Evolutionary conservation across 1,140 invertebrate genomes (phyloP), one percentile per base, ranked within the genome.

Genomic region (Tetraneura akinire): DNA sequence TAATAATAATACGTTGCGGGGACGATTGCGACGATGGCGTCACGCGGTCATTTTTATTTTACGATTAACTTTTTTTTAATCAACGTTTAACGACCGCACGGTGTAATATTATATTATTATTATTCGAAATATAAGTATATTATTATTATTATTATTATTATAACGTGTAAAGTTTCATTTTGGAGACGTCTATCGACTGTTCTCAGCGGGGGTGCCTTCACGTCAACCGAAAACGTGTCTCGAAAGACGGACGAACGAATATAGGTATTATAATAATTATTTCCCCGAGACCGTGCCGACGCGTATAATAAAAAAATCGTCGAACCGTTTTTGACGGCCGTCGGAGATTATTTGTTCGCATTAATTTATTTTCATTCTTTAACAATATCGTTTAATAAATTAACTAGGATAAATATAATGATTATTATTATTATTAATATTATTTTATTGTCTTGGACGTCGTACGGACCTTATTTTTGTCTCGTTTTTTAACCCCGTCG

Each of bases 121-220:
- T n/a, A n/a, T n/a, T n/a, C n/a, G n/a, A n/a, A n/a, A n/a, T n/a
- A n/a, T n/a, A n/a, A n/a, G n/a, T n/a, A n/a, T n/a, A n/a, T n/a
- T n/a, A n/a, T n/a, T n/a, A n/a, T n/a, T n/a, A n/a, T n/a, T n/a
- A n/a, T n/a, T n/a, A n/a, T n/a, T n/a, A n/a, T n/a, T n/a, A n/a
- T n/a, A n/a, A n/a, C n/a, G 10, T 14, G 32, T 37, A 37, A 37
- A 37, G 32, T 37, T 37, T 6, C 45, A 10, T 47, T 47, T 29
- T 29, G 23, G 0, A 23, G 37, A 16, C 64, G 10, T 45, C 37
- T 23, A 26, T 68, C 21, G 66, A 26, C 66, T 16, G 66, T 47
- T 68, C 66, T 23, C 66, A 47, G 66, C 66, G 66, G 66, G 66
- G 66, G 66, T 26, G 66, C 42, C 13, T 37, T 37, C 66, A 10